phyloP scores from a whole-genome alignment of 1,140 invertebrate genomes.

The Probaryconus sp. region DNA sequence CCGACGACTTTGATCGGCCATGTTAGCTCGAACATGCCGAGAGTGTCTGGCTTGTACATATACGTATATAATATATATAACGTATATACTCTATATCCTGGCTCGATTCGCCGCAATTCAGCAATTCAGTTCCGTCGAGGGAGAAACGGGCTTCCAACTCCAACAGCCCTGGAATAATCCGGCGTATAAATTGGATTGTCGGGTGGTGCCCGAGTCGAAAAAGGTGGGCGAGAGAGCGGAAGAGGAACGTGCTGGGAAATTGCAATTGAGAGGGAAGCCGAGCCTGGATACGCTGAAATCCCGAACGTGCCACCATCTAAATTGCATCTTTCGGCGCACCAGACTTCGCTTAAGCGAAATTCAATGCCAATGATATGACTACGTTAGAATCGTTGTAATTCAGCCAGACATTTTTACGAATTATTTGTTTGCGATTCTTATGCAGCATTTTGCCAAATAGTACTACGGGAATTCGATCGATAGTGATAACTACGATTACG shows the following conservation, averaged over 20 bases:
- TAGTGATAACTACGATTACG: no score
- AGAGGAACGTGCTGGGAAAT: slow-evolving; percentile 44
- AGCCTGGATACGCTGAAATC: slow-evolving; percentile 49
- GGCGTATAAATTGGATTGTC: slow-evolving; percentile 75
- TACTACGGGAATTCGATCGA: no score
- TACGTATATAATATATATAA: background rate
- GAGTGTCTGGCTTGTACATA: slow-evolving; percentile 32
- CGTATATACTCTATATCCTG: slow-evolving; percentile 18
- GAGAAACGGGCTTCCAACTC: slow-evolving; percentile 45
- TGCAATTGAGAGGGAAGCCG: slow-evolving; percentile 55
- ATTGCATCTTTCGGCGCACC: slow-evolving; percentile 45
- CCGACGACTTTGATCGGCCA: slow-evolving; percentile 51
- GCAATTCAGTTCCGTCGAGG: slow-evolving; percentile 57
- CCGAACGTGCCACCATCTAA: slow-evolving; percentile 48
- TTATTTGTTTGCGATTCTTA: slow-evolving; percentile 15
- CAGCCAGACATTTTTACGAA: slow-evolving; percentile 7
- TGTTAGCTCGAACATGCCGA: slow-evolving; percentile 48
- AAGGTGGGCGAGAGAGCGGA: slow-evolving; percentile 32
- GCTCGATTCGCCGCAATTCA: slow-evolving; percentile 55
- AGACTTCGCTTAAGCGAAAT: slow-evolving; percentile 46
- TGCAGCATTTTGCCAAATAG: no score
- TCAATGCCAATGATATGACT: slow-evolving; percentile 45
- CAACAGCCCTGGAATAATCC: slow-evolving; percentile 72
- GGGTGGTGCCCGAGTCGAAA: slow-evolving; percentile 46
- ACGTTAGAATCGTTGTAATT: slow-evolving; percentile 20